These are phyloP conservation scores for Cydia pomonella DNA, from an alignment of 1,140 invertebrate species.

Conservation along the genomic window DNA sequence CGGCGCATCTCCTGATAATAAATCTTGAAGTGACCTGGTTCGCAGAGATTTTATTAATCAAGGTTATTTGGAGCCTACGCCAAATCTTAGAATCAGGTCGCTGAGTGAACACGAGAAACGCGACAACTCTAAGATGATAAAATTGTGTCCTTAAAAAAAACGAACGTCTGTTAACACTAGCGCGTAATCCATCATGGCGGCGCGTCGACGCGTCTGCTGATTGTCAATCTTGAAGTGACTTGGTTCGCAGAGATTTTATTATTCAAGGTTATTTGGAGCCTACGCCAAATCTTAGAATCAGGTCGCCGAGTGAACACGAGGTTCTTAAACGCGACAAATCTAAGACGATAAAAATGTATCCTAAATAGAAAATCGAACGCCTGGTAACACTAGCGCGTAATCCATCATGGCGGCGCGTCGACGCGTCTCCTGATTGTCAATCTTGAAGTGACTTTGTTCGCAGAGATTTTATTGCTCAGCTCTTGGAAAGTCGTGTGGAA, in stretches of 20 bases:
- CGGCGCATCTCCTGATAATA: conserved; percentile 43
- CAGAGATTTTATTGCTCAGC: conserved; percentile 45
- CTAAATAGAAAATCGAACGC: conserved; percentile 15
- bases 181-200: conserved; percentile 45
- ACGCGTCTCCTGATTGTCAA: conserved; percentile 47
- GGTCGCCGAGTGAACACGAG: too few species aligned
- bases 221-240: conserved; percentile 47
- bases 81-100: too few species aligned
- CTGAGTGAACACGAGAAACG: too few species aligned
- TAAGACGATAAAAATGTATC: background rate
- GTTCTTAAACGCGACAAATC: too few species aligned
- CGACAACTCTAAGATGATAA: too few species aligned
- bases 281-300: too few species aligned
- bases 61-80: too few species aligned
- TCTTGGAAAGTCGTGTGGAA: conserved; percentile 41
- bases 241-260: conserved; percentile 42
- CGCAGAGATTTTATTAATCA: conserved; percentile 40
- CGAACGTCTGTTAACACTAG: conserved; percentile 20
- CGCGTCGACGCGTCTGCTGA: conserved; percentile 42
- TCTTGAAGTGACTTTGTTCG: conserved; percentile 44
- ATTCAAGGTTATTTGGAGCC: too few species aligned
- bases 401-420: conserved; percentile 45
- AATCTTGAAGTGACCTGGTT: conserved; percentile 44
- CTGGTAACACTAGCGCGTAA: conserved; percentile 38
- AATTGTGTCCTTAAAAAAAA: background rate